Evolutionary conservation across 2,888 invertebrate species (phyloP), one percentile per base, ranked within the genome.

Genomic region (Orthonychiurus folsomi): DNA sequence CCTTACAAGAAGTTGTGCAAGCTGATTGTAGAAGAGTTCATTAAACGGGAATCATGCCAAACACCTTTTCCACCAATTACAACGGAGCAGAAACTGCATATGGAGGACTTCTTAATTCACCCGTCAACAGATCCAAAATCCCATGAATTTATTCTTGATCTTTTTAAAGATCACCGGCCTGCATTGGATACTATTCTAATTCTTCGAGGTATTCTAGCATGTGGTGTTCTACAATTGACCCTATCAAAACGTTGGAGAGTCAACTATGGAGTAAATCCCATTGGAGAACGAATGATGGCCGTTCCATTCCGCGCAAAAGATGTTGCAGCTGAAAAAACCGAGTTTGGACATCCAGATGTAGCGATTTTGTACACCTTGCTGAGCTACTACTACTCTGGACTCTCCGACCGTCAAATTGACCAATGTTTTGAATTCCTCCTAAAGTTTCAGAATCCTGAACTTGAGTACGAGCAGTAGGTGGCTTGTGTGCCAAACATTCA

Each of bases 131-230:
- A 18, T 2, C 12, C 50, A 24, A 21, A 58, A n/a, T 47, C 58
- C 1, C 63, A 63, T 54, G 48, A 27, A 15, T 62, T 62, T 21
- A 50, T 56, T 21, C 50, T 64, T 9, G n/a, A n/a, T n/a, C n/a
- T n/a, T n/a, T n/a, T n/a, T n/a, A n/a, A n/a, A n/a, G n/a, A n/a
- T n/a, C n/a, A n/a, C n/a, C n/a, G n/a, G n/a, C n/a, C n/a, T n/a
- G n/a, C n/a, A n/a, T n/a, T n/a, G n/a, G n/a, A n/a, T n/a, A n/a
- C n/a, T n/a, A n/a, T n/a, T n/a, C 37, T 64, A 1, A 62, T 69
- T 1, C n/a, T 68, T 15, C 28, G 65, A 12, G 70, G 70, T 1
- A 62, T 63, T 24, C 55, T 70, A 1, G 50, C 64, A 3, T 61
- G 60, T 50, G 65, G 62, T 21, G 65, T 71, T 9, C 52, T 71